phyloP scores from a whole-genome alignment of 2,797 vertebrate species.

The Masticophis lateralis region DNA sequence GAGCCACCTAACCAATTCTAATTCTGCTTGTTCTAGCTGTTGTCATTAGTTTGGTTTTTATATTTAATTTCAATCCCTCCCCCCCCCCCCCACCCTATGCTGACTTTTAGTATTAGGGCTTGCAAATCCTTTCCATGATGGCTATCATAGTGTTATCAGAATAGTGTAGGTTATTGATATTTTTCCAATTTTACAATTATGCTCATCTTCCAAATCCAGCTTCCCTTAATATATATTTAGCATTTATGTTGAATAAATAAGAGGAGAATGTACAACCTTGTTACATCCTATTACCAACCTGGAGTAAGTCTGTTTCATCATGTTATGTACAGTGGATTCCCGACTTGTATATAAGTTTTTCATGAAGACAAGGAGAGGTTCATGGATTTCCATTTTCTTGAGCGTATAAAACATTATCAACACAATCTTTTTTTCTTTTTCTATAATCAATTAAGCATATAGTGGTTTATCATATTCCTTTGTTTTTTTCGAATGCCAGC shows the following conservation, averaged over 20 bases:
- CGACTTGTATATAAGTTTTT: not conserved
- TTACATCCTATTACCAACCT: not conserved
- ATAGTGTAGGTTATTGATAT: not conserved
- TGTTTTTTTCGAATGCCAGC: not conserved
- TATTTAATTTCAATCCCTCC: not conserved
- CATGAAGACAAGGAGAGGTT: not conserved
- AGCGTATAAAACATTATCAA: not conserved
- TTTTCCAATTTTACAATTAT: not conserved
- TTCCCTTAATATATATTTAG: not conserved
- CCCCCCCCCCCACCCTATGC: not conserved
- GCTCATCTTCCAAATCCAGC: not conserved
- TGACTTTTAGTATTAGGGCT: not conserved
- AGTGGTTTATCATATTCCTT: not conserved
- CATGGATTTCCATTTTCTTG: not conserved
- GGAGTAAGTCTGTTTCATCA: not conserved
- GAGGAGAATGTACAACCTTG: not conserved
- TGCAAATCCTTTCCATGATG: not conserved
- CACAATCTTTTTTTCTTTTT: not conserved
- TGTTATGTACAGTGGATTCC: not conserved
- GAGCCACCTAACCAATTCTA: not conserved
- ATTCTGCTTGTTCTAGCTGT: not conserved
- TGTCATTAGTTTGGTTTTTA: not conserved
- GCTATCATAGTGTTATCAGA: not conserved
- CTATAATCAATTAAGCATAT: not conserved
- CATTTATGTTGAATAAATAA: not conserved